Evolutionary conservation across 1,140 invertebrate species (phyloP).

Genomic region (Hylaeus anthracinus): DNA sequence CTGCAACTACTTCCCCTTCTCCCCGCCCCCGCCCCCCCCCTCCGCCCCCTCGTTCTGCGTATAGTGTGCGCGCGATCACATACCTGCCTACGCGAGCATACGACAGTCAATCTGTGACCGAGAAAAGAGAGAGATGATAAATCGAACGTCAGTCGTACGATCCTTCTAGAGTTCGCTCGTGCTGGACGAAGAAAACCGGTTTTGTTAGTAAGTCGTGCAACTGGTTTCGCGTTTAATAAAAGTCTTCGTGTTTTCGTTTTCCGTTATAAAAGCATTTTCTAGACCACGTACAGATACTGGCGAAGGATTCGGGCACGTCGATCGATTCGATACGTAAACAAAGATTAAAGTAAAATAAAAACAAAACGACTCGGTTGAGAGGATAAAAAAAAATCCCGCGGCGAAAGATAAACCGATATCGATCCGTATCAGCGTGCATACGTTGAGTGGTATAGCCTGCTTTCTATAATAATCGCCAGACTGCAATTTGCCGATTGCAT

Average conservation of each 20-base stretch:
- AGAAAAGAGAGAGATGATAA: constrained; percentile 15
- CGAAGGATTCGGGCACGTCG: background rate
- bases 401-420: background rate
- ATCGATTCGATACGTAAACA: background rate
- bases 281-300: background rate
- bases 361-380: background rate
- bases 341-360: background rate
- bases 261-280: constrained; percentile 16
- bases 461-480: no score
- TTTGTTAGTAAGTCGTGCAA: constrained; percentile 62
- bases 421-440: no score
- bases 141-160: constrained; percentile 20
- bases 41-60: no score
- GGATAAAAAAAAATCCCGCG: background rate
- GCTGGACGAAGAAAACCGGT: constrained; percentile 66
- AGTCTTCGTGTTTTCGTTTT: constrained; percentile 63
- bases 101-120: background rate
- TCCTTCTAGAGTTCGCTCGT: constrained; percentile 22
- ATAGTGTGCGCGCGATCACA: no score
- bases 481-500: no score
- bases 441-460: no score
- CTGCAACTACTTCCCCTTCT: no score
- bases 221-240: constrained; percentile 77
- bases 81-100: background rate
- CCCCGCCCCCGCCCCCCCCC: no score